These are phyloP conservation scores for Thalassophryne amazonica DNA, from an alignment of 2,797 vertebrate genomes.

Conservation along the genomic window DNA sequence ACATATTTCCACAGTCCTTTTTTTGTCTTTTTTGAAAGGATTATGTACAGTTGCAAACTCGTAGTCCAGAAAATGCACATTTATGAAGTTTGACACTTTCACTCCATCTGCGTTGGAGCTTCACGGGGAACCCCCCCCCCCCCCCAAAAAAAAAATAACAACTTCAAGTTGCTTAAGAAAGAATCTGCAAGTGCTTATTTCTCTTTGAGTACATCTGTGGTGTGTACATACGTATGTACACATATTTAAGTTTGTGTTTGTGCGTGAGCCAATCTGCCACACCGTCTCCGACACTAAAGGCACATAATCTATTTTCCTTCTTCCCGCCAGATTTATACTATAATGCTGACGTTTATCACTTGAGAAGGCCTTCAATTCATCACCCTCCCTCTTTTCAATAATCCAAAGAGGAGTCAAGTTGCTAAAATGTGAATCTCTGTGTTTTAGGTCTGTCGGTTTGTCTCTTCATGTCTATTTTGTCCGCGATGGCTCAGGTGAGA, in stretches of 20 bases:
- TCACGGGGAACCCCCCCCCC: conserved; percentile 67
- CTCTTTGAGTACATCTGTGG: conserved; percentile 59
- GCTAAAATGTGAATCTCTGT: conserved; percentile 61
- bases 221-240: conserved; percentile 14
- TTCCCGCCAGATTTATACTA: conserved; percentile 82
- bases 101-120: conserved; percentile 54
- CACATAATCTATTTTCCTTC: conserved; percentile 72
- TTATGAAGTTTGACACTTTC: conserved; percentile 56
- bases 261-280: conserved; percentile 51
- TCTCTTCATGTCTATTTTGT: conserved; percentile 15
- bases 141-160: conserved; percentile 13
- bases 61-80: conserved; percentile 44
- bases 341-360: conserved; percentile 85
- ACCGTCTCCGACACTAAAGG: conserved; percentile 60
- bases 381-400: conserved; percentile 73
- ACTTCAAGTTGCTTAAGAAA: conserved; percentile 39
- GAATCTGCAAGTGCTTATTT: conserved; percentile 59
- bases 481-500: conserved; percentile 35
- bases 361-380: conserved; percentile 72
- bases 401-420: conserved; percentile 70
- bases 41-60: conserved; percentile 61
- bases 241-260: conserved; percentile 22
- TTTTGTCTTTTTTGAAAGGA: conserved; percentile 49
- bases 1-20: too few species aligned
- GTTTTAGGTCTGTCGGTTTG: conserved; percentile 9